A percentile compares a stretch with the other conserved stretches of the same genome.
Evolutionary conservation across 2,888 invertebrate genomes (phyloP).

Genomic region (Orthosia gothica): DNA sequence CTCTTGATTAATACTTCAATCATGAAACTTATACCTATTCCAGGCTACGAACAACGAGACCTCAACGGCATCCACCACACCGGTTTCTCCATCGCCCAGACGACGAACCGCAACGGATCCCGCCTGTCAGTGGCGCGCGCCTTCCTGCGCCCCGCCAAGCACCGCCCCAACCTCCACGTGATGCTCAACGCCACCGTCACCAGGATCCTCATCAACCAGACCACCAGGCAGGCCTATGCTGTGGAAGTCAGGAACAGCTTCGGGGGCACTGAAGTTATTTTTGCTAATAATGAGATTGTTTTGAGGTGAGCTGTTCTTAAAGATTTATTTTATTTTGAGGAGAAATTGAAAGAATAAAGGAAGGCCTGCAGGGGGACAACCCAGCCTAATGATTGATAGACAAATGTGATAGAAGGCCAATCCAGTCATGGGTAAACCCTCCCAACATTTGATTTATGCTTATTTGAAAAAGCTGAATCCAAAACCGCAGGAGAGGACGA

Average conservation of each 20-base stretch:
- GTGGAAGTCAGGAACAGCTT: slow-evolving; percentile 93
- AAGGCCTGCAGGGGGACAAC: no score
- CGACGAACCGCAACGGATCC: slow-evolving; percentile 96
- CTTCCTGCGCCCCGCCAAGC: slow-evolving; percentile 95
- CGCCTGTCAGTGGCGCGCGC: slow-evolving; percentile 96
- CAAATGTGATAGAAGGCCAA: no score
- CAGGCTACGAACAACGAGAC: slow-evolving; percentile 95
- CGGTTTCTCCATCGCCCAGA: slow-evolving; percentile 97
- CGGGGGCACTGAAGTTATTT: slow-evolving; percentile 91
- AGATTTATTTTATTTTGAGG: not conserved
- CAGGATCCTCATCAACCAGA: slow-evolving; percentile 94
- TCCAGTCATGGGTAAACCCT: no score
- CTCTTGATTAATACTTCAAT: not conserved
- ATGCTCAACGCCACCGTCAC: slow-evolving; percentile 96
- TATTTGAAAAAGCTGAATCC: no score
- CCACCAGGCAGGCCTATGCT: slow-evolving; percentile 94
- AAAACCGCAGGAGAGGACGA: no score
- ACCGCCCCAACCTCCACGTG: slow-evolving; percentile 95
- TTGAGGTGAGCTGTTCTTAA: slow-evolving; percentile 83
- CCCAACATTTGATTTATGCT: no score
- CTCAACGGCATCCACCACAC: slow-evolving; percentile 95
- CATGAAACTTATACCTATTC: not conserved
- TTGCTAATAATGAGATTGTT: slow-evolving; percentile 94
- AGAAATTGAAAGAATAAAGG: no score
- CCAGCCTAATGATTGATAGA: no score